Evolutionary conservation across 2,113 vertebrate genomes (phyloP).

Genomic region (Cephalopholis sonnerati): DNA sequence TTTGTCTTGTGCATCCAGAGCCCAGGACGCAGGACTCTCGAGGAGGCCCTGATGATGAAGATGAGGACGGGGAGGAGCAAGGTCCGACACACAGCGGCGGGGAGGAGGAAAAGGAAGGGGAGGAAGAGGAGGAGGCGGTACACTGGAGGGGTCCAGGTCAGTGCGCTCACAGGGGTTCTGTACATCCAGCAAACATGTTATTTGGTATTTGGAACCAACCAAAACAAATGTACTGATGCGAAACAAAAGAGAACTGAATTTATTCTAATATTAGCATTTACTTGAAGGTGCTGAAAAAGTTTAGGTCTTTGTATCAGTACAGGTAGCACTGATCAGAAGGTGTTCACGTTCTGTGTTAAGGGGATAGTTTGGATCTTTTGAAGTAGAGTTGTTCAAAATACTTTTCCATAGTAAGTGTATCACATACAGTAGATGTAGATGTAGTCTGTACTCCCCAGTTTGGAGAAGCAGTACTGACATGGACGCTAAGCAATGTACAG

Average conservation of each 20-base stretch:
- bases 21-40: conserved; percentile 75
- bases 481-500: too few species aligned
- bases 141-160: conserved; percentile 92
- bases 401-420: too few species aligned
- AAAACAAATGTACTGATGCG: background rate
- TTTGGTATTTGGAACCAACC: background rate
- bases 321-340: background rate
- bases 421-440: too few species aligned
- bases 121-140: conserved; percentile 66
- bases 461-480: too few species aligned
- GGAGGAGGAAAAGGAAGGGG: conserved; percentile 69
- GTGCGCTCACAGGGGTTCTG: background rate
- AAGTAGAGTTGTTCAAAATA: too few species aligned
- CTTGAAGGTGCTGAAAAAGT: background rate
- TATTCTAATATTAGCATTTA: background rate
- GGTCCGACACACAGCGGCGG: conserved; percentile 47
- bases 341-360: background rate
- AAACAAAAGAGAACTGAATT: background rate
- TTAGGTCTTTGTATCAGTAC: background rate
- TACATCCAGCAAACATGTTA: background rate
- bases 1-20: conserved; percentile 68
- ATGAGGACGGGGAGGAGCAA: conserved; percentile 65
- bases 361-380: too few species aligned
- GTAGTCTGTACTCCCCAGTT: too few species aligned
- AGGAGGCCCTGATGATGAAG: conserved; percentile 73